Conservation (phyloP, 1,140 invertebrate species). For the Atta texana region DNA sequence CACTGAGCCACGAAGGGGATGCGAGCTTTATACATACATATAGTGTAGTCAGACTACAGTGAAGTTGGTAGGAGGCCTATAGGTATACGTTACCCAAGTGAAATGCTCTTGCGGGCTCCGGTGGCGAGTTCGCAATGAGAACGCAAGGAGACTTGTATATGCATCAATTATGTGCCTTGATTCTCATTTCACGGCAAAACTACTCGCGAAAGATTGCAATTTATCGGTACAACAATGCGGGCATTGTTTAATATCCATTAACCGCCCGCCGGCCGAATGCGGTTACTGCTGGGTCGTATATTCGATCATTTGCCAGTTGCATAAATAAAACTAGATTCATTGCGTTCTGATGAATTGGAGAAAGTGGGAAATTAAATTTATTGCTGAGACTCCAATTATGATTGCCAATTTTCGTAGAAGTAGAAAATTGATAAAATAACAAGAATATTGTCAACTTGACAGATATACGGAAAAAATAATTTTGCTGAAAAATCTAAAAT, state of each 20-base stretch:
- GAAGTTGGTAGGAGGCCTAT: slow-evolving; percentile 13
- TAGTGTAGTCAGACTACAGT: slow-evolving; percentile 53
- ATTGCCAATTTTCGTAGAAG: neutral
- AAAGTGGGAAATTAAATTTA: slow-evolving; percentile 46
- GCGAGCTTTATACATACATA: slow-evolving; percentile 51
- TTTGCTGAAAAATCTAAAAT: too few relatives aligned
- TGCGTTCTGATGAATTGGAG: slow-evolving; percentile 51
- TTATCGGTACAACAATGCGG: slow-evolving; percentile 71
- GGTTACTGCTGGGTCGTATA: neutral
- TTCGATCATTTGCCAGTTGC: slow-evolving; percentile 23
- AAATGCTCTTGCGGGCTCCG: slow-evolving; percentile 24
- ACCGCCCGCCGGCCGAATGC: slow-evolving; percentile 26
- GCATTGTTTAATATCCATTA: slow-evolving; percentile 80
- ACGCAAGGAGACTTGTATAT: neutral
- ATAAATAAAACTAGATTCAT: slow-evolving; percentile 43
- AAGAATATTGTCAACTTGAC: neutral
- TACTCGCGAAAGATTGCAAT: slow-evolving; percentile 71
- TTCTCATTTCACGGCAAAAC: slow-evolving; percentile 58
- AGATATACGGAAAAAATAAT: too few relatives aligned
- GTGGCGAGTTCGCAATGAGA: slow-evolving; percentile 26
- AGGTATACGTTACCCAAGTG: slow-evolving; percentile 36
- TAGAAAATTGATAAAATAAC: neutral
- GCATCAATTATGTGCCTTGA: slow-evolving; percentile 73
- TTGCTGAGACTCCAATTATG: neutral
- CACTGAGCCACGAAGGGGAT: slow-evolving; percentile 65